Evolutionary conservation across 2,113 vertebrate species (phyloP), one percentile per base, ranked within the genome.

Genomic region (Macquaria australasica): DNA sequence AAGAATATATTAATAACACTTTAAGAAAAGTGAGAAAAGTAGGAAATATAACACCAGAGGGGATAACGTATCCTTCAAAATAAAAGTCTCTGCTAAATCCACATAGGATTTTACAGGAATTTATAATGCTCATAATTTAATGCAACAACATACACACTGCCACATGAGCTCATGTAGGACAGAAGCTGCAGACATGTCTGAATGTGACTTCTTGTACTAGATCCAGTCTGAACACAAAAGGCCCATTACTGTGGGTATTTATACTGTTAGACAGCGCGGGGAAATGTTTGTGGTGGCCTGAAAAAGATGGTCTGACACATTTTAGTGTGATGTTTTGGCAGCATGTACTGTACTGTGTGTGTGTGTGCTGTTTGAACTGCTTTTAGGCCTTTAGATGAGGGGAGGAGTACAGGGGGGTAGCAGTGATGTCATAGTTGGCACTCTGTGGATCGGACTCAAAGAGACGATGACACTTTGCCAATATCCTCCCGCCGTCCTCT

Each of bases 361-460:
- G 75, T 68, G n/a, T 73, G 41, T 50, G 25, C 37, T 68, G 64
- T 79, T 64, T 81, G 71, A 75, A 72, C 77, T 71, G 77, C 77
- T 77, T 74, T 77, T 62, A 80, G 74, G 66, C 62, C 74, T 79
- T 66, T 51, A 39, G 48, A 55, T 20, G 25, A 69, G 34, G 48
- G 62, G 28, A 62, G 88, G 60, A 60, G 45, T 7, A 18, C 1
- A 11, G 50, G 55, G 34, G 75, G 83, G 73, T 48, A 37, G 78
- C 28, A 15, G 59, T 94, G 94, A 94, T 92, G 89, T 94, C 92
- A 94, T 86, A 8, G 64, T 89, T 93, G 93, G 94, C 92, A 77
- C 43, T 12, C 71, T 51, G 81, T 50, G 84, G 62, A 77, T 69
- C n/a, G 56, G 86, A 81, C 80, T 91, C 92, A 72, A 87, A 88